phyloP scores from a whole-genome alignment of 2,797 vertebrate species.

The Enteromius mattozi region DNA sequence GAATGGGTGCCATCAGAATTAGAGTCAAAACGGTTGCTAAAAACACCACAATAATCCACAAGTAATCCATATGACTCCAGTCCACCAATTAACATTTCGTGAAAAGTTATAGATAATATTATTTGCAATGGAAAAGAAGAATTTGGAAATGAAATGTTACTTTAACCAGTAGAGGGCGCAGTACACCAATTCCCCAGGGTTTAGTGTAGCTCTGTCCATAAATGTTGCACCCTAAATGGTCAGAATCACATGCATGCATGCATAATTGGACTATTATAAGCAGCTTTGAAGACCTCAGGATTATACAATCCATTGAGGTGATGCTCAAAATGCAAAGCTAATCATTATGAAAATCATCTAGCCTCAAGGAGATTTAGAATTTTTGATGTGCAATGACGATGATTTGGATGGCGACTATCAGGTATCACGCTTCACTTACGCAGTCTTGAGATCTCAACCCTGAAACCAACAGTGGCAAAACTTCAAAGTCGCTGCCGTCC shows the following conservation, averaged over 20 bases:
- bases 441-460: neutral
- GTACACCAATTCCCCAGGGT: neutral
- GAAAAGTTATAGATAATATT: neutral
- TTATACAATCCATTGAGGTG: neutral
- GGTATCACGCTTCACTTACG: neutral
- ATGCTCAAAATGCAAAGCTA: constrained; percentile 22
- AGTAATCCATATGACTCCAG: neutral
- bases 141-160: neutral
- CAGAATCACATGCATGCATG: neutral
- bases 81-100: neutral
- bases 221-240: neutral
- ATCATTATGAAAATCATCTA: neutral
- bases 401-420: neutral
- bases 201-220: neutral
- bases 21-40: neutral
- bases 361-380: neutral
- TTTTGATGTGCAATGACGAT: neutral
- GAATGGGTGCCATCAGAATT: neutral
- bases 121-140: neutral
- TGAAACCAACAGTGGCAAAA: constrained; percentile 5
- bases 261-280: neutral
- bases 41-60: neutral
- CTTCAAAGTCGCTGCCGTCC: neutral
- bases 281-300: neutral
- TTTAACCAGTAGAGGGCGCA: constrained; percentile 34